Conservation (phyloP, 2,113 vertebrate genomes). For the Lepus timidus region DNA sequence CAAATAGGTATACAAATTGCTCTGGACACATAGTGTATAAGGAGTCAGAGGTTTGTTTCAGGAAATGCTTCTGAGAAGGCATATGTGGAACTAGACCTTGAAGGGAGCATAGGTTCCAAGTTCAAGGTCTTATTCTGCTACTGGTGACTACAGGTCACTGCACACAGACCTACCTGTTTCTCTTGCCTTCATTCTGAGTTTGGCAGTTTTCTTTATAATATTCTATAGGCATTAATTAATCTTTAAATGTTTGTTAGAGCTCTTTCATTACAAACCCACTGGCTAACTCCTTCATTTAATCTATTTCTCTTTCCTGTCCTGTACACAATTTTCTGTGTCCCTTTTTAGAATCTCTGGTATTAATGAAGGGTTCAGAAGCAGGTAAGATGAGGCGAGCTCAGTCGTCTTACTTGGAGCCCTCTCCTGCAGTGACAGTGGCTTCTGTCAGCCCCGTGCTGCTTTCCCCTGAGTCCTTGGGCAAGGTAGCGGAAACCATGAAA, state of each 20-base stretch:
- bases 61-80: constrained; percentile 27
- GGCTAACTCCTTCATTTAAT: constrained; percentile 20
- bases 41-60: neutral
- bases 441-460: constrained; percentile 26
- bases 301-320: constrained; percentile 51
- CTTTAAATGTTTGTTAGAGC: constrained; percentile 39
- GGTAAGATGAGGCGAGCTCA: neutral
- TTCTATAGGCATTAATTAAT: neutral
- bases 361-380: constrained; percentile 40
- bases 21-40: neutral
- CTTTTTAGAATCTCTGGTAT: neutral
- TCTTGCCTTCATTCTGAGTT: constrained; percentile 5
- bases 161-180: neutral
- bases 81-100: constrained; percentile 3
- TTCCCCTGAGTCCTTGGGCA: constrained; percentile 11
- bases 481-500: neutral
- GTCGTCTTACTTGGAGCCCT: neutral
- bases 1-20: neutral
- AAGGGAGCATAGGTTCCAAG: neutral
- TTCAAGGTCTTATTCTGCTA: neutral
- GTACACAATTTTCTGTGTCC: neutral
- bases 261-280: constrained; percentile 25
- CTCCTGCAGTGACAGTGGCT: neutral
- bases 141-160: neutral
- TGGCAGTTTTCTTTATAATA: constrained; percentile 4